Base-by-base conservation (phyloP, 2,888 invertebrate species). In the Agriopis marginaria region DNA sequence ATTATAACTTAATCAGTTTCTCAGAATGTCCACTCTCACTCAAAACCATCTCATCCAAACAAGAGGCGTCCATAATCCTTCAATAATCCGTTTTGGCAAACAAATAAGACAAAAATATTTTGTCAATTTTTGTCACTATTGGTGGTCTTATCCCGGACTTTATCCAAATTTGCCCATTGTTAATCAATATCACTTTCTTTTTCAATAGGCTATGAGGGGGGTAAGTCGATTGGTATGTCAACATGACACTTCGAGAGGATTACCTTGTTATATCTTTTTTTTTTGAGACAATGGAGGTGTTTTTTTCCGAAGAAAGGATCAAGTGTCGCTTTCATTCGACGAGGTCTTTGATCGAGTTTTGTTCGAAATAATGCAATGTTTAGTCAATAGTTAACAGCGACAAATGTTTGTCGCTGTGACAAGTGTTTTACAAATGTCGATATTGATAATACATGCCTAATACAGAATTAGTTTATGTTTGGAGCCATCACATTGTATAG, bases 71-170 rank as follows among this genome's bases (percentile, higher is more conserved):
- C 40, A 32, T 89, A 89, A 90, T 89, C 89, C 81, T 76, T 76
- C 78, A 83, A 82, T 78, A 77, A 82, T 79, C 77, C 83, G 86
- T 80, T 85, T 79, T 76, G 79, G 79, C 81, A 86, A 86, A 87
- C 86, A 89, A 89, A 87, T 72, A 73, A 66, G 59, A 79, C 77
- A 85, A 88, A 23, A 93, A 94, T 93, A 93, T 93, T 93, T 92
- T 91, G 93, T 84, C 88, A 90, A 93, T 87, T 88, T 85, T 80
- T 85, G 87, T 87, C 91, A 88, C 89, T 86, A 89, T 79, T 89
- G 92, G 91, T 90, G 93, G 93, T 92, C 91, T 89, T 80, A 89
- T 86, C 83, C 66, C 60, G n/a, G 69, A 65, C 61, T 71, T 72
- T 71, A 74, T 73, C 75, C 75, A 17, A 68, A 45, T 75, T 86